phyloP scores from a whole-genome alignment of 2,113 vertebrate species.

The Calcarius ornatus region DNA sequence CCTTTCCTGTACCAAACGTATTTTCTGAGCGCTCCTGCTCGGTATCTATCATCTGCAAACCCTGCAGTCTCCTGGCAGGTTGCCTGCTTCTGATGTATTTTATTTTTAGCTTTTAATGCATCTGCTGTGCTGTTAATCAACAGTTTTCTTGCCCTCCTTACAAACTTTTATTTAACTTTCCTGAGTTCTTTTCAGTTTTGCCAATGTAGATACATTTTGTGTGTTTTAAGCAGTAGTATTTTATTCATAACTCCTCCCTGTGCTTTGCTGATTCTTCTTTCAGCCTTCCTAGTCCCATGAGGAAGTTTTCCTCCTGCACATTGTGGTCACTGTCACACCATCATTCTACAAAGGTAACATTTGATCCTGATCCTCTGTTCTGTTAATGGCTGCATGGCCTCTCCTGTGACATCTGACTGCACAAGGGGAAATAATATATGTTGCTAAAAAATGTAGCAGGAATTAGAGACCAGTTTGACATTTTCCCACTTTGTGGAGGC shows the following conservation, averaged over 20 bases:
- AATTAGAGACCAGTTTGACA: neutral
- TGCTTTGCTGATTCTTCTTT: neutral
- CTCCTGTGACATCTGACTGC: neutral
- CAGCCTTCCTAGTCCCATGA: neutral
- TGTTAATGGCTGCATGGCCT: accelerated
- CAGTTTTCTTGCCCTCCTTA: neutral
- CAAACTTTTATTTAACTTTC: neutral
- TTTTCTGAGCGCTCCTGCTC: neutral
- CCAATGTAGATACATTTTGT: neutral
- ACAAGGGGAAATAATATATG: neutral
- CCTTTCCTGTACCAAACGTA: neutral
- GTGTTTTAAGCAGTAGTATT: neutral
- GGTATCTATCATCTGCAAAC: neutral
- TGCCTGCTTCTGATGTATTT: neutral
- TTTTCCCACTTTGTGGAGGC: neutral
- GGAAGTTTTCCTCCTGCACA: neutral
- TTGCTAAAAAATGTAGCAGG: neutral
- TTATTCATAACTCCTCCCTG: neutral
- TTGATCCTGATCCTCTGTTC: neutral
- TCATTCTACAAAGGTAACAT: neutral
- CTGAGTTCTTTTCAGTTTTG: neutral
- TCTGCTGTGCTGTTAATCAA: neutral
- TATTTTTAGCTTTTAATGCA: neutral
- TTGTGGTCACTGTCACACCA: neutral
- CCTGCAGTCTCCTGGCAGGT: neutral